phyloP scores from a whole-genome alignment of 1,140 invertebrate species.

The Bilobella aurantiaca region DNA sequence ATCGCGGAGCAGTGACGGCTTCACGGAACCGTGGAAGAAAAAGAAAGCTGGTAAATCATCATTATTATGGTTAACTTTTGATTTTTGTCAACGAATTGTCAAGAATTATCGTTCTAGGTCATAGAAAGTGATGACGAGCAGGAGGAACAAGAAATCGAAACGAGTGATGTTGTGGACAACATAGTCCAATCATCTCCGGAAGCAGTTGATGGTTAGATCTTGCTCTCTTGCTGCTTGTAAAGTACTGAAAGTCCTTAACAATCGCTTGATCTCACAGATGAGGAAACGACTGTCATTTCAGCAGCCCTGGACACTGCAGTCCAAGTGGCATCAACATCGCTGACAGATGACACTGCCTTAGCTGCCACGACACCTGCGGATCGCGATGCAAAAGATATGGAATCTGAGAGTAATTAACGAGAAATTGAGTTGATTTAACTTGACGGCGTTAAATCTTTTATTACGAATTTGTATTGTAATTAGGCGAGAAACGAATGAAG shows the following conservation, averaged over 20 bases:
- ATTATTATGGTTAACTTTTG: neutral
- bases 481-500: neutral
- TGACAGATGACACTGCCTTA: too few species aligned
- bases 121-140: constrained; percentile 33
- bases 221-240: neutral
- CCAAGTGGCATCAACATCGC: too few species aligned
- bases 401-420: neutral
- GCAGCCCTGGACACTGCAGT: too few species aligned
- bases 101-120: constrained; percentile 14
- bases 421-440: neutral
- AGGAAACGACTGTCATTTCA: too few species aligned
- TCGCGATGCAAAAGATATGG: neutral
- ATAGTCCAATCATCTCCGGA: constrained; percentile 24
- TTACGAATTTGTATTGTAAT: neutral
- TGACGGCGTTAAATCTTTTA: neutral
- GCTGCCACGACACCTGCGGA: neutral
- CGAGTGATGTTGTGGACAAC: constrained; percentile 26
- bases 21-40: neutral
- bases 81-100: neutral
- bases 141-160: constrained; percentile 32
- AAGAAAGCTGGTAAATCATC: neutral
- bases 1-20: too few species aligned
- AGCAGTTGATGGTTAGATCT: neutral
- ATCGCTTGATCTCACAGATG: too few species aligned
- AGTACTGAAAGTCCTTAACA: neutral